These are phyloP conservation scores for Hypotaenidia okinawae DNA, from an alignment of 2,797 vertebrate genomes.

Conservation along the genomic window DNA sequence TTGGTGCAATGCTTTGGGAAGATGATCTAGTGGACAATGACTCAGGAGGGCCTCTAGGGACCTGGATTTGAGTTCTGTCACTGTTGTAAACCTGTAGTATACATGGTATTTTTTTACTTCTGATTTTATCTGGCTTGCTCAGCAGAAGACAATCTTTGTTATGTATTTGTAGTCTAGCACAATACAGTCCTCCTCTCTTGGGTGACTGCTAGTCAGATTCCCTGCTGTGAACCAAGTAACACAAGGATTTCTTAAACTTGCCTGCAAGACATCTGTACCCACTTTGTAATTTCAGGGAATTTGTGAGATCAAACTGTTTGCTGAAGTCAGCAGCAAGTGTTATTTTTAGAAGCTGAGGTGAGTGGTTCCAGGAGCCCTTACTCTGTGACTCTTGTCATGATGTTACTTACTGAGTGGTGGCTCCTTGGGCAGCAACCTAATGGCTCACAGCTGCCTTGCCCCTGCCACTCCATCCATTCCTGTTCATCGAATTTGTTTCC, in stretches of 20 bases:
- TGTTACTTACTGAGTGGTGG: neutral
- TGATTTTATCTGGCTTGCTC: neutral
- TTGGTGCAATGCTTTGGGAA: neutral
- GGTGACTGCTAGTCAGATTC: neutral
- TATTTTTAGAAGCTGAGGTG: neutral
- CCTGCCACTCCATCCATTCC: neutral
- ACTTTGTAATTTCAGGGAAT: neutral
- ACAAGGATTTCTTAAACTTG: neutral
- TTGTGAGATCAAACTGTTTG: neutral
- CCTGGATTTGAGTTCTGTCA: neutral
- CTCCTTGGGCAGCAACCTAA: neutral
- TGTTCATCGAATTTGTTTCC: neutral
- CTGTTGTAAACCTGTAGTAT: neutral
- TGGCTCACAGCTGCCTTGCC: neutral
- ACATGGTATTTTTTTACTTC: neutral
- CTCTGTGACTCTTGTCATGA: neutral
- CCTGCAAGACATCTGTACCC: neutral
- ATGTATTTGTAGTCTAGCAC: neutral
- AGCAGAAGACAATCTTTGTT: neutral
- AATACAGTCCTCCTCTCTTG: neutral
- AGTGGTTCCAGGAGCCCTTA: neutral
- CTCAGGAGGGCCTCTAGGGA: neutral
- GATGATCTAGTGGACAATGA: neutral
- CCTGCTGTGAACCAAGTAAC: neutral
- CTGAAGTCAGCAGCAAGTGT: neutral